Evolutionary conservation across 1,140 invertebrate genomes (phyloP), one percentile per base, ranked within the genome.

Genomic region (Drosophila repleta): DNA sequence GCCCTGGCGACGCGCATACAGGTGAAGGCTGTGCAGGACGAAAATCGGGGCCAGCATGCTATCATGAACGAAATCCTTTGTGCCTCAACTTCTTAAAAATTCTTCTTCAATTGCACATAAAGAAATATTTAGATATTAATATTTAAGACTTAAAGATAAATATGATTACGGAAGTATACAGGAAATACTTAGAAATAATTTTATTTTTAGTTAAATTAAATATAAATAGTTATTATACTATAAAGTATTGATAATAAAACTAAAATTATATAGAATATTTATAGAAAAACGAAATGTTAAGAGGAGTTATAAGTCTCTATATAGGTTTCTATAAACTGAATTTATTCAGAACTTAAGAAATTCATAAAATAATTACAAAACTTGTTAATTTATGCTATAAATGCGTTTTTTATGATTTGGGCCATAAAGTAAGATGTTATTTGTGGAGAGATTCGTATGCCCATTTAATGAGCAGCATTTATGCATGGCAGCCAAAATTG

Each of bases 1-100:
- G 81, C 80, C 80, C 82, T 84, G 80, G 71, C 66, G 70, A 37
- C 45, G 80, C 58, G 39, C 45, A 55, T 63, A 71, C 79, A 82
- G 79, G 79, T 82, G 79, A 79, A 74, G 70, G 79, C 53, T 76
- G 62, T 39, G 39, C 51, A 70, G 64, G 58, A 63, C 56, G 60
- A 64, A 48, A 46, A 61, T 64, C 51, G 43, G 49, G 60, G 18
- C 39, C 57, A 61, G 53, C 39, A 43, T 55, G 20, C 29, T 61
- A 37, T 75, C 66, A 55, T 55, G 65, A n/a, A 18, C 46, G 21
- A 41, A 32, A 46, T 15, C 26, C 29, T 15, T 32, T 11, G 15
- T n/a, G 6, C n/a, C 49, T 52, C 8, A 8, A 58, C 26, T 45
- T 58, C 24, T 15, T 24, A 21, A n/a, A 45, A 18, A 53, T 26